Percentiles rank a stretch among this genome's conserved stretches.
phyloP scores from a whole-genome alignment of 2,113 vertebrate genomes.

The Arizona elegans region DNA sequence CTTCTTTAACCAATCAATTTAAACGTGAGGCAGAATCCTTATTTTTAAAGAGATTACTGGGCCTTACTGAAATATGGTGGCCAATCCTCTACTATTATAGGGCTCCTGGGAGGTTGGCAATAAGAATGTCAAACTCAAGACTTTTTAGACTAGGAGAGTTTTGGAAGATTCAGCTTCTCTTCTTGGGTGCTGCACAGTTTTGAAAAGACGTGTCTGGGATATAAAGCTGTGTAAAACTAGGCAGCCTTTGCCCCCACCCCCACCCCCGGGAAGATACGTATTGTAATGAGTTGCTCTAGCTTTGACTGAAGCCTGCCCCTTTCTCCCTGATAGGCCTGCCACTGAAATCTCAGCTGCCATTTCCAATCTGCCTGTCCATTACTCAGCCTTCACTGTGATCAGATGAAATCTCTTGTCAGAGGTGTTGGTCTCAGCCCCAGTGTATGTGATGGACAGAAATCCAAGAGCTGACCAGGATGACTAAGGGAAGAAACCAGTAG shows the following conservation, averaged over 20 bases:
- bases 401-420: slow-evolving; percentile 10
- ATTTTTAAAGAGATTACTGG: background rate
- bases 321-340: background rate
- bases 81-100: background rate
- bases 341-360: slow-evolving; percentile 1
- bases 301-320: background rate
- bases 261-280: background rate
- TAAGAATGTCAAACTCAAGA: background rate
- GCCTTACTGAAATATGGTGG: background rate
- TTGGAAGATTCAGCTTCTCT: background rate
- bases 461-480: background rate
- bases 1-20: background rate
- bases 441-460: background rate
- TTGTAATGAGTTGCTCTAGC: background rate
- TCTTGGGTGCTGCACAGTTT: background rate
- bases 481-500: background rate
- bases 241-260: background rate
- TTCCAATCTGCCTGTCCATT: slow-evolving; percentile 19
- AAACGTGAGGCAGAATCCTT: background rate
- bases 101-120: background rate
- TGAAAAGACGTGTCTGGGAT: background rate
- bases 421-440: background rate
- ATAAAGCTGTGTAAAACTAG: background rate
- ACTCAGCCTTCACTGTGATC: slow-evolving; percentile 16
- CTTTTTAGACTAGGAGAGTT: background rate